Evolutionary conservation across 2,113 vertebrate genomes (phyloP), one percentile per base, ranked within the genome.

Genomic region (Ailuropoda melanoleuca): DNA sequence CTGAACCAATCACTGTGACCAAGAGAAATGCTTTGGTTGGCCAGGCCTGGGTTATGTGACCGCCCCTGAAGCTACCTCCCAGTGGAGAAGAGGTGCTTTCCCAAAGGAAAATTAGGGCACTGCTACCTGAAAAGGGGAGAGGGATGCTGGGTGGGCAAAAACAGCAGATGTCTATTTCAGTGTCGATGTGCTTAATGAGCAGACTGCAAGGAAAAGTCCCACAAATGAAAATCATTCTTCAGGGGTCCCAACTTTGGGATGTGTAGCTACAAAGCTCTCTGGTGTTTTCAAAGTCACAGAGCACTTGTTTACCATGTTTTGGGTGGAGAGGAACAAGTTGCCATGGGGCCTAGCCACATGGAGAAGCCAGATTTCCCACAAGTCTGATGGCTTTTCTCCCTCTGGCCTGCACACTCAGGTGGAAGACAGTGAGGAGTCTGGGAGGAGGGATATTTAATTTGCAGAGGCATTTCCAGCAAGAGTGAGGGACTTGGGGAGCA

Each of bases 11-110:
- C n/a, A 17, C 88, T 10, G 6, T n/a, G 18, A 80, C 37, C 62
- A 43, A 72, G 55, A 88, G 34, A 96, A 66, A 72, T 14, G 50
- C 56, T 95, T 68, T 60, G 64, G 23, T 21, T 80, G 89, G 23
- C 70, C 66, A 88, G 43, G 43, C 50, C 64, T 88, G 46, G 8
- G 23, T 53, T 58, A 68, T 24, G 26, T 64, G 50, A 19, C 26
- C 29, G 1, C 11, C 1, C 7, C 34, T 24, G 26, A 46, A 10
- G 15, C 43, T 68, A 15, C 34, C 62, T 72, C 37, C 55, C 58
- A 6, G 46, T 43, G 11, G 72, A 14, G 29, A 34, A 56, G 46
- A 72, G 37, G 6, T 34, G 37, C 15, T 62, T 92, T 91, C n/a
- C 70, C 23, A 39, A 46, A 92, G 72, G 53, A 64, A 91, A 62